Evolutionary conservation across 2,797 vertebrate genomes (phyloP), one percentile per base, ranked within the genome.

Genomic region (Petrocephalus schoutedeni): DNA sequence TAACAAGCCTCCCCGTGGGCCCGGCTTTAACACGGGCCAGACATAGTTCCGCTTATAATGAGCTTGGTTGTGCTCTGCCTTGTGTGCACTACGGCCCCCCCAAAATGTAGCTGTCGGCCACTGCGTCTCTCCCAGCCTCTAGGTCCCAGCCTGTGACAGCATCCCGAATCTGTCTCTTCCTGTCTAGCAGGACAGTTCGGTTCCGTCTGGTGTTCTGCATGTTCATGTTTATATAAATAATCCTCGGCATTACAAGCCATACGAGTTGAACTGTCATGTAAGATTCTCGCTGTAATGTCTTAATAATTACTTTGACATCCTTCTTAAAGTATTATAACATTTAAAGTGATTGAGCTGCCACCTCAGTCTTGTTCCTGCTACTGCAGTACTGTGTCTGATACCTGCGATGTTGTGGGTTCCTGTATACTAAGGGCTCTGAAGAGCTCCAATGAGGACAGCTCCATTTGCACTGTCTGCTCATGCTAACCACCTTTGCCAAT

Each of bases 1-100:
- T 91, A 92, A 91, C 91, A 89, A 92, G 90, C 88, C 89, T 87
- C 91, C 90, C 90, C 91, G 84, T 86, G 88, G 88, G 89, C 89
- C 89, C 88, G 87, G 89, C 91, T 89, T 67, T 14, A n/a, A 32
- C 12, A 32, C 5, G 51, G 23, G 8, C 16, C 56, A 85, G 14
- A 9, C 28, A 49, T 16, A 32, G 28, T 14, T 74, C 61, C 14
- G 45, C 59, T 28, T 56, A 54, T 19, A 10, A 49, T 49, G 67
- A 21, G 45, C 21, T 84, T 23, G n/a, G 49, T 54, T 23, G 45
- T 84, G 51, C 28, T 23, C 80, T 53, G 21, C 12, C 9, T 23
- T 54, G 9, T 10, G 45, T 23, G 19, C 41, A 32, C 64, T 36
- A 36, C 9, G 16, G 64, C 14, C 28, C 28, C 28, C 28, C 28